Base-by-base conservation (phyloP, 2,113 vertebrate genomes). In the Riparia riparia region DNA sequence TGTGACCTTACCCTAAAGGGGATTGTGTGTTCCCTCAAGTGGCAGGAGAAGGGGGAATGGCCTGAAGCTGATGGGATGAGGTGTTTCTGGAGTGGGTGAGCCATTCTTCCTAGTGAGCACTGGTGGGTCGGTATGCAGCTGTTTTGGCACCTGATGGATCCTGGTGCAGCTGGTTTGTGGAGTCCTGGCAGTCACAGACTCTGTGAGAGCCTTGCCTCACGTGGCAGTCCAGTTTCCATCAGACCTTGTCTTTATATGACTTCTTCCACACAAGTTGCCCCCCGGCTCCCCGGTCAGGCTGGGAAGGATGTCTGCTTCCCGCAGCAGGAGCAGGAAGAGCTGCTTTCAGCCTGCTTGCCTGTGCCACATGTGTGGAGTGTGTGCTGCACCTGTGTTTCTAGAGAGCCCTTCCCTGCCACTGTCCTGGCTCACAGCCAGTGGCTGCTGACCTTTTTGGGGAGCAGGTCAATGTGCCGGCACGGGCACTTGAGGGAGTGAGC, bases 211-310 rank as follows among this genome's bases (percentile, higher is more conserved):
- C n/a, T 39, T 63, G 22, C 47, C n/a, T 44, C 1, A 2, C 1
- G 0, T 14, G n/a, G 53, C 4, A 25, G 5, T 60, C 9, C 34
- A 8, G 18, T 74, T 54, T n/a, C 47, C 22, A 42, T 51, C 68
- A 76, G 37, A 15, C 31, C 42, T n/a, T 32, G 5, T 26, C 32
- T 56, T 45, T 15, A 1, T 14, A 0, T 19, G n/a, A 15, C 47
- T n/a, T 74, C 42, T 57, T 31, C 50, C 45, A 13, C 25, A 16
- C 47, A 7, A 49, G 37, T 3, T 7, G 2, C 31, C 39, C 15
- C 14, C 29, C 3, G 3, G 44, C 8, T n/a, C 1, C 2, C 17
- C 0, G 0, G 6, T 13, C 42, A 50, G 61, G 34, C 61, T 29
- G 19, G 32, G 25, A 14, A 24, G 50, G 47, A 10, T 68, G 17